Percentiles rank a stretch among this genome's conserved stretches.
These are phyloP conservation scores for Nemopilema nomurai DNA, from an alignment of 30 jellyfish, hydroid and myxozoan genomes.

Conservation along the genomic window DNA sequence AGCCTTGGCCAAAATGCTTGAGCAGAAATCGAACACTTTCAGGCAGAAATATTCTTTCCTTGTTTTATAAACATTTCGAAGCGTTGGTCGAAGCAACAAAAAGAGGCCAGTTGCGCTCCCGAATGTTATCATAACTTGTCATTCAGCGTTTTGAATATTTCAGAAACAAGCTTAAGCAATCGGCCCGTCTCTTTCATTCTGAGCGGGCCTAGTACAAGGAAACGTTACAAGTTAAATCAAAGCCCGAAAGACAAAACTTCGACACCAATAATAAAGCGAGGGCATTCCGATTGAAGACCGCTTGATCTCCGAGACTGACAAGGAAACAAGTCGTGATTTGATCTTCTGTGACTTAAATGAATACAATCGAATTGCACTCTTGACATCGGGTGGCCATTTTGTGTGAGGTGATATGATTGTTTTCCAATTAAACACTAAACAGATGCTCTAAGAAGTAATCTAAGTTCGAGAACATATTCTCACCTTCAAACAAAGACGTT, in stretches of 20 bases:
- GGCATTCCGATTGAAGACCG: neutral
- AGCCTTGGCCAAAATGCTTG: neutral
- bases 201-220: neutral
- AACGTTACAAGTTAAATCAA: neutral
- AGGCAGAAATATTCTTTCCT: neutral
- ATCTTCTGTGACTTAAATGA: neutral
- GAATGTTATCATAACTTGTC: neutral
- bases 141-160: neutral
- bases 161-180: neutral
- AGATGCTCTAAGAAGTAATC: neutral
- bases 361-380: neutral
- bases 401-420: neutral
- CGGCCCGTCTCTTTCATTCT: neutral
- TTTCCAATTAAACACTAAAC: neutral
- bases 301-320: neutral
- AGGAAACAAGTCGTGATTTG: neutral
- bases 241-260: neutral
- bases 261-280: neutral
- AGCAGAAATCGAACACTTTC: neutral
- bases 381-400: neutral
- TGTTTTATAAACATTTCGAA: neutral
- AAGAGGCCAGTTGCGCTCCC: neutral
- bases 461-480: too few species aligned
- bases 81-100: neutral
- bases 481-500: too few species aligned